Percentiles rank a stretch among this genome's conserved stretches.
Evolutionary conservation across 2,888 invertebrate genomes (phyloP).

Genomic region (Choristoneura rosaceana): DNA sequence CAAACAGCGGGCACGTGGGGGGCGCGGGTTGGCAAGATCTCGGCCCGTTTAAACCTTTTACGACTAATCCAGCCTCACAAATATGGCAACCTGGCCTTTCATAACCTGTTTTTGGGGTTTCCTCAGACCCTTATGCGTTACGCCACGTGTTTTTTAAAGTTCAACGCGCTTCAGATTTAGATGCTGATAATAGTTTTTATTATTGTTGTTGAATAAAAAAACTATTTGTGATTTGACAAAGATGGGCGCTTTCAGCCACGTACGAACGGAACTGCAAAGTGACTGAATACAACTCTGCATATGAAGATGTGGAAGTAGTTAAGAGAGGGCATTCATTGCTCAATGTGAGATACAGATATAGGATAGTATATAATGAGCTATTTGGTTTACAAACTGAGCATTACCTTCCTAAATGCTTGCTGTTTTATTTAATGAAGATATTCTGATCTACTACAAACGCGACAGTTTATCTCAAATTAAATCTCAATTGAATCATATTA

Average conservation of each 20-base stretch:
- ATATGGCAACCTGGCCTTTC: conserved; percentile 82
- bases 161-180: conserved; percentile 50
- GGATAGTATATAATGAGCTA: no score
- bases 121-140: conserved; percentile 74
- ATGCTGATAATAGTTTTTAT: conserved; percentile 14
- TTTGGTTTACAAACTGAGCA: neutral
- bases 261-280: no score
- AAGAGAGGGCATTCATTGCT: no score
- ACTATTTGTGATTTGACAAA: neutral
- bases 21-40: conserved; percentile 71
- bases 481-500: conserved; percentile 41
- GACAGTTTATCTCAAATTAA: conserved; percentile 41
- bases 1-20: conserved; percentile 72
- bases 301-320: no score
- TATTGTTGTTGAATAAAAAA: conserved; percentile 8
- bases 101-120: conserved; percentile 85
- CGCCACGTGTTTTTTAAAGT: conserved; percentile 61
- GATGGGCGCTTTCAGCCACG: no score
- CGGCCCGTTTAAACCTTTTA: conserved; percentile 83
- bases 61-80: conserved; percentile 83
- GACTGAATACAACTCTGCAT: no score
- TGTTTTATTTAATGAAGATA: conserved; percentile 29
- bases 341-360: no score
- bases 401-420: conserved; percentile 3
- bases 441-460: conserved; percentile 20